Conservation (phyloP, 2,888 invertebrate genomes). For the Nephrocerus scutellatus region DNA sequence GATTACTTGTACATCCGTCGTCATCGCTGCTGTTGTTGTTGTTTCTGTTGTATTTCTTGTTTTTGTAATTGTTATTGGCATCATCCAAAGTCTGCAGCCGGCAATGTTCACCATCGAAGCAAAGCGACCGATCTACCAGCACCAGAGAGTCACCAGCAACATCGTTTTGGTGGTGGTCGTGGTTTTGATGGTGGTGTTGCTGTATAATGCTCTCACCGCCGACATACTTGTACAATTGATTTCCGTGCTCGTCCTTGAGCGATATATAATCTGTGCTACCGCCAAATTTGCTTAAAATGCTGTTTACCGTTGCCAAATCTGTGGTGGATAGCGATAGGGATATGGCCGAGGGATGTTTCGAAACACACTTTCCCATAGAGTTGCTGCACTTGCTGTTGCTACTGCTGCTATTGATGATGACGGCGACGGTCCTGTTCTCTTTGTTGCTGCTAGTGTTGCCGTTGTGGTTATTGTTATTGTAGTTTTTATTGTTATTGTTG, state of each 20-base stretch:
- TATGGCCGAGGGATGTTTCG: conserved; percentile 42
- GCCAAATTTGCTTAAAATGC: conserved; percentile 30
- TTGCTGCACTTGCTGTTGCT: conserved; percentile 8
- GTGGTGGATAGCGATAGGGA: conserved; percentile 42
- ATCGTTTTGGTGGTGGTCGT: conserved; percentile 6
- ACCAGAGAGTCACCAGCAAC: background rate
- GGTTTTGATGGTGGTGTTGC: conserved; percentile 6
- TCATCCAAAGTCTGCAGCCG: conserved; percentile 27
- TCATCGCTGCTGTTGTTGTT: background rate
- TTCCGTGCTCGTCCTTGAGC: conserved; percentile 28
- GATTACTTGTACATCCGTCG: background rate
- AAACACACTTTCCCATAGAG: conserved; percentile 48
- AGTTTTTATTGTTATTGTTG: too few relatives aligned
- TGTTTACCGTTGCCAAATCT: conserved; percentile 36
- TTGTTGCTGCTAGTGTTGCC: conserved; percentile 12
- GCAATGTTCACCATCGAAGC: conserved; percentile 9
- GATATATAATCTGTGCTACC: conserved; percentile 31
- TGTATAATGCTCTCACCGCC: conserved; percentile 20
- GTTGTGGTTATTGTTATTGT: conserved; percentile 6
- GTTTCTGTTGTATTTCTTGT: conserved; percentile 11
- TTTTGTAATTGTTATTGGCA: conserved; percentile 22
- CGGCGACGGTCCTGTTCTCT: conserved; percentile 11
- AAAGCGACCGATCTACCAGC: background rate
- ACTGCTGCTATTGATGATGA: background rate
- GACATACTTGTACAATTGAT: conserved; percentile 31